Conservation (phyloP, 2,797 vertebrate species). For the Hephaestus fuliginosus region DNA sequence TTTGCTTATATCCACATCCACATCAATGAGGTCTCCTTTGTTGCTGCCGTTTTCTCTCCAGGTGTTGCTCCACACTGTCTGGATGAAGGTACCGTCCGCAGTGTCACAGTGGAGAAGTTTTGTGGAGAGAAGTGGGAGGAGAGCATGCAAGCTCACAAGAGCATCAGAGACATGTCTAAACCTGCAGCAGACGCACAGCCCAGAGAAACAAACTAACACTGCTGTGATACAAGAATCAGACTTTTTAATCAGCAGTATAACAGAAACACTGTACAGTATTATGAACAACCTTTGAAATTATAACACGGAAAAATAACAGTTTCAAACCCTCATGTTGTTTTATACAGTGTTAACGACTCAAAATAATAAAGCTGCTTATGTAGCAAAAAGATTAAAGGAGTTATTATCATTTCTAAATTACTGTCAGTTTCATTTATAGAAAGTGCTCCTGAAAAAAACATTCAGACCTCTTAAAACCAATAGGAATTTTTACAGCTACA, state of each 20-base stretch:
- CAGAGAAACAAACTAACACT: constrained; percentile 31
- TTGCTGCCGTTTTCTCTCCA: constrained; percentile 64
- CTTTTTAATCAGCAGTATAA: constrained; percentile 42
- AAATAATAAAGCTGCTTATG: constrained; percentile 38
- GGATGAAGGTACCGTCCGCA: constrained; percentile 91
- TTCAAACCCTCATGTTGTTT: constrained; percentile 14
- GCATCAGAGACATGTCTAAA: constrained; percentile 92
- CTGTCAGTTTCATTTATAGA: constrained; percentile 1
- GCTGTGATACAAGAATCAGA: constrained; percentile 11
- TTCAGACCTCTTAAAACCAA: not conserved
- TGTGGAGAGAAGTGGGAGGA: constrained; percentile 95
- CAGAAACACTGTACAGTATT: constrained; percentile 24
- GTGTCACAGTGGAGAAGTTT: constrained; percentile 89
- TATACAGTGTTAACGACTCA: constrained; percentile 54
- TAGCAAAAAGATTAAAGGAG: not conserved
- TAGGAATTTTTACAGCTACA: not conserved
- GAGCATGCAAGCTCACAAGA: constrained; percentile 90
- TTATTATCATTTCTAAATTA: not conserved
- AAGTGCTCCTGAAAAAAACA: constrained; percentile 15
- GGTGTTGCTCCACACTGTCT: constrained; percentile 94
- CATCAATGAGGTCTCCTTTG: constrained; percentile 9
- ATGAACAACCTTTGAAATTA: constrained; percentile 15
- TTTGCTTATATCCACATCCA: not conserved
- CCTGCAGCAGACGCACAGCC: constrained; percentile 60
- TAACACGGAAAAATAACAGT: not conserved